Evolutionary conservation across 2,888 invertebrate genomes (phyloP).

Genomic region (Coremacera marginata): DNA sequence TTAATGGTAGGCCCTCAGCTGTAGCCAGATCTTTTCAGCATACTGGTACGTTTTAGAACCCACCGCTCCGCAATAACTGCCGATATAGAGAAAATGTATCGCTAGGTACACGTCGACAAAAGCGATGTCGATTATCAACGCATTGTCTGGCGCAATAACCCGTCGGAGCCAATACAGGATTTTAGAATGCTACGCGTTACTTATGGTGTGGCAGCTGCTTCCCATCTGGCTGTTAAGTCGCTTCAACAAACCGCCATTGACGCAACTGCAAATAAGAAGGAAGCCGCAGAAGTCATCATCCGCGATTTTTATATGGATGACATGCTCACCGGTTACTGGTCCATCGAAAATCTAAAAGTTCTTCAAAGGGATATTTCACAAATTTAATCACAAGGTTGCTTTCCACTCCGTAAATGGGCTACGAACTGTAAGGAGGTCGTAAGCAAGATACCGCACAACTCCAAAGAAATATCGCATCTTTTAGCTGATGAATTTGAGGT

Average conservation of each 20-base stretch:
- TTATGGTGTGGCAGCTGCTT: background rate
- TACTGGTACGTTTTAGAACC: slow-evolving; percentile 18
- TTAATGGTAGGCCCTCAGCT: slow-evolving; percentile 17
- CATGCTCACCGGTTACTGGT: slow-evolving; percentile 3
- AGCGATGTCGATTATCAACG: background rate
- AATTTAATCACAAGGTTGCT: background rate
- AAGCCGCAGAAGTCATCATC: background rate
- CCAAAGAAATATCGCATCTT: background rate
- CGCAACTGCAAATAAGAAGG: background rate
- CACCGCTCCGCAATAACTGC: slow-evolving; percentile 30
- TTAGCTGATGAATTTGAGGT: background rate
- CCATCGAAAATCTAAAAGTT: background rate
- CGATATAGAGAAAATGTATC: slow-evolving; percentile 14
- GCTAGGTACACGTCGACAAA: background rate
- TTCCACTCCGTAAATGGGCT: background rate
- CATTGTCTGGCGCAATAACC: background rate
- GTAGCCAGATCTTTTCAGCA: slow-evolving; percentile 17
- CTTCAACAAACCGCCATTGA: background rate
- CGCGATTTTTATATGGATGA: slow-evolving; percentile 30
- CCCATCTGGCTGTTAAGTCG: background rate
- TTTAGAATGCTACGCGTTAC: background rate
- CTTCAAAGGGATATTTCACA: background rate
- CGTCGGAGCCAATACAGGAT: background rate
- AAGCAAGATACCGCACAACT: background rate
- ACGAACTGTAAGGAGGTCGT: background rate